phyloP scores from a whole-genome alignment of 2,888 invertebrate genomes.

The Sinopyrophorus schimmeli region DNA sequence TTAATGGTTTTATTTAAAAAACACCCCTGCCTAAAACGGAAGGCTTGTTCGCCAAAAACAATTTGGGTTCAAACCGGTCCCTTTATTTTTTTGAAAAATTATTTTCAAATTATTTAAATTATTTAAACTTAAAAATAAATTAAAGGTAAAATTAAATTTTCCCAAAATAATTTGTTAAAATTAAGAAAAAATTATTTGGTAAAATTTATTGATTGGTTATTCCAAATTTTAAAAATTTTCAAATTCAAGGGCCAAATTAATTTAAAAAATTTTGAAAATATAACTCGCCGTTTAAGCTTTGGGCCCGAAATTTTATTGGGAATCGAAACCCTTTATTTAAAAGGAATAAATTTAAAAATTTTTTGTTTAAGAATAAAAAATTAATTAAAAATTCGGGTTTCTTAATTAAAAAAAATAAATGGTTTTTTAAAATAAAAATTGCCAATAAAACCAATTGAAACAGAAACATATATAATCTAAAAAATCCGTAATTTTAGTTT shows the following conservation, averaged over 20 bases:
- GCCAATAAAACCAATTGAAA: neutral
- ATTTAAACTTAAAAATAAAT: too few species aligned
- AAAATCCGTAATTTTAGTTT: neutral
- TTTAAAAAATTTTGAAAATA: too few species aligned
- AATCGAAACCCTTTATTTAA: neutral
- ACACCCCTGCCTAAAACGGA: too few species aligned
- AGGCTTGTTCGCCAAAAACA: too few species aligned
- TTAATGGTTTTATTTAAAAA: too few species aligned
- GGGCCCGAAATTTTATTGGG: neutral
- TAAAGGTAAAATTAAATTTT: too few species aligned
- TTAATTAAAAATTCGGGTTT: neutral
- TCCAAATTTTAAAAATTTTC: slow-evolving; percentile 1
- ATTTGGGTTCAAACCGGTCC: too few species aligned
- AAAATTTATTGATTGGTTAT: neutral
- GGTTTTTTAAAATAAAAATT: neutral
- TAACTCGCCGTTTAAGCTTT: too few species aligned
- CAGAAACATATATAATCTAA: neutral
- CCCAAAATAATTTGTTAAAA: too few species aligned
- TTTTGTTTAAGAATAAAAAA: neutral
- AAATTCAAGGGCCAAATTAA: neutral
- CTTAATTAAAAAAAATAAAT: neutral
- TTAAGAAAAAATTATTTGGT: too few species aligned
- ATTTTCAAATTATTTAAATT: too few species aligned
- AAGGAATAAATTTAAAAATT: neutral
- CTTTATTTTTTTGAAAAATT: too few species aligned